Percentiles rank a stretch among this genome's conserved stretches.
Conservation (phyloP, 2,888 invertebrate genomes). For the Oscheius myriophilus region DNA sequence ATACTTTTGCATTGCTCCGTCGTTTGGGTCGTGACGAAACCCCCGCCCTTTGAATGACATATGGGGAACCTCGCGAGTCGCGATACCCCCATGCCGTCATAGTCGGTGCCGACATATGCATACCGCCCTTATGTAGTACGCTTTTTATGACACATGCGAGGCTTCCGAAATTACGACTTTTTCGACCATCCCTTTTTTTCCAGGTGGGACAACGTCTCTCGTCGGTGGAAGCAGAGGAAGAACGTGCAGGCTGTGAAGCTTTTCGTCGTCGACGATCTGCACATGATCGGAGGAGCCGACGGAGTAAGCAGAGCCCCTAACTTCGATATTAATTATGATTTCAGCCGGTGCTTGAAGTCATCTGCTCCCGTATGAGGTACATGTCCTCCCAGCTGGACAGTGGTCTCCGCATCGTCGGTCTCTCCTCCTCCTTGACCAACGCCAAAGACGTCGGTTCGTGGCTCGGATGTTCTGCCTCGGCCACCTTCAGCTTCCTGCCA, state of each 20-base stretch:
- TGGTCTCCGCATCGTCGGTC: conserved; percentile 80
- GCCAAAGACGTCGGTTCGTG: conserved; percentile 77
- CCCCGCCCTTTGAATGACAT: too few relatives aligned
- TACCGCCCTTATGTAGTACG: too few relatives aligned
- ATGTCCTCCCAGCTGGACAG: conserved; percentile 87
- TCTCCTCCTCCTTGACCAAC: conserved; percentile 92
- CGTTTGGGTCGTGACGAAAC: too few relatives aligned
- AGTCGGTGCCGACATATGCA: too few relatives aligned
- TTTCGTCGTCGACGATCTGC: conserved; percentile 95
- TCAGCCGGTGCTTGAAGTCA: conserved; percentile 86
- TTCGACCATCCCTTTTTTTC: too few relatives aligned
- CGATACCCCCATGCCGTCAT: too few relatives aligned
- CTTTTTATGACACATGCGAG: too few relatives aligned
- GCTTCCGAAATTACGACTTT: too few relatives aligned
- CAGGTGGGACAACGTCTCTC: conserved; percentile 94
- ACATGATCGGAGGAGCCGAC: conserved; percentile 76
- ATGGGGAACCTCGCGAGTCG: too few relatives aligned
- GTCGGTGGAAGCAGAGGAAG: conserved; percentile 98
- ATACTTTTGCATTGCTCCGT: too few relatives aligned
- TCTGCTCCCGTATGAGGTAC: conserved; percentile 89
- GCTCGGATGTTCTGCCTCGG: conserved; percentile 84
- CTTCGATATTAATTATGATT: conserved; percentile 33
- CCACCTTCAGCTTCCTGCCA: conserved; percentile 98
- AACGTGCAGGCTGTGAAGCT: conserved; percentile 95
- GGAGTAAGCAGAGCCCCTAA: conserved; percentile 72